phyloP scores from a whole-genome alignment of 2,113 vertebrate species.

The Anguilla rostrata region DNA sequence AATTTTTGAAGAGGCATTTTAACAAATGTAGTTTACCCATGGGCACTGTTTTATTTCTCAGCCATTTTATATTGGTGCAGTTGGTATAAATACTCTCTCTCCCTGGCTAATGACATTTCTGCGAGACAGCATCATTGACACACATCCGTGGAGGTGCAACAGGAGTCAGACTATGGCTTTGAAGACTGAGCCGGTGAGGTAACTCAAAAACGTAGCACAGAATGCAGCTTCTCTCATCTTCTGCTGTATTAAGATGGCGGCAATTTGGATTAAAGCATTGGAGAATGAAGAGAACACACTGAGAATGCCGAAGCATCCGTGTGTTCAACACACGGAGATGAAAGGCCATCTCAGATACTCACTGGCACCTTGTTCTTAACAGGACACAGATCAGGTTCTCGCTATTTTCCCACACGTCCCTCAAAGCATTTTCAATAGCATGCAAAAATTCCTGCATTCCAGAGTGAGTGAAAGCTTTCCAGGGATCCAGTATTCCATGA shows the following conservation, averaged over 20 bases:
- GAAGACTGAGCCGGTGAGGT: not conserved
- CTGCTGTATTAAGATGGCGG: not conserved
- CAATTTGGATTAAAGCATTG: not conserved
- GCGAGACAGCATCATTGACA: not conserved
- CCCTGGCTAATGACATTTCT: too few species aligned
- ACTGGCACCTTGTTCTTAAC: not conserved
- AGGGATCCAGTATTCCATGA: too few species aligned
- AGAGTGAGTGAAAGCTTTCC: too few species aligned
- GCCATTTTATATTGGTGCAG: too few species aligned
- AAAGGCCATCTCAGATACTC: not conserved
- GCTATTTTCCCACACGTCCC: too few species aligned
- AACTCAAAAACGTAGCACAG: not conserved
- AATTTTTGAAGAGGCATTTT: too few species aligned
- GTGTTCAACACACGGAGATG: not conserved
- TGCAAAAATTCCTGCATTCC: too few species aligned
- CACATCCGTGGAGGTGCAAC: not conserved
- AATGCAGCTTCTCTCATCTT: not conserved
- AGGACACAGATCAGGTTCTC: too few species aligned
- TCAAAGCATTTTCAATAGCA: too few species aligned
- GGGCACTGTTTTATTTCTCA: too few species aligned
- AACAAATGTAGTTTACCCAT: too few species aligned
- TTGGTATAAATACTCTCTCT: too few species aligned
- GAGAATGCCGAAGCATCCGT: not conserved
- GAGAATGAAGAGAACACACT: not conserved
- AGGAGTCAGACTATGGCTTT: not conserved